Evolutionary conservation across 2,888 invertebrate genomes (phyloP).

Genomic region (Eulithis prunata): DNA sequence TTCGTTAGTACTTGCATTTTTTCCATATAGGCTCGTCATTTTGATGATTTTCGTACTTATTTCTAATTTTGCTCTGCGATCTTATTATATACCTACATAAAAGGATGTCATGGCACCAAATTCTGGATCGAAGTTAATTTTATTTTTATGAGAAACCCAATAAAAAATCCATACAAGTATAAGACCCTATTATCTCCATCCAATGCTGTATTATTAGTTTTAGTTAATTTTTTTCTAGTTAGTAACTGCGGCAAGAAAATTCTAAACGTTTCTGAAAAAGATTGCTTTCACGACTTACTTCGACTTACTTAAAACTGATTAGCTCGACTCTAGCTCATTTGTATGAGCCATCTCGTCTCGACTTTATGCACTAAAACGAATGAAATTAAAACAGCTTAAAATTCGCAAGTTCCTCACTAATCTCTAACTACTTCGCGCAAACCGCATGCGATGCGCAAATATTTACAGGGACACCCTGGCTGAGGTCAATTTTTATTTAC

Average conservation of each 20-base stretch:
- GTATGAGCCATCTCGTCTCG: conserved; percentile 25
- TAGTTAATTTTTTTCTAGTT: not conserved
- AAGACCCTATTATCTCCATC: too few relatives aligned
- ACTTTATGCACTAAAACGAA: conserved; percentile 25
- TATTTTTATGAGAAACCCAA: too few relatives aligned
- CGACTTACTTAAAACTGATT: conserved; percentile 27
- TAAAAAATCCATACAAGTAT: too few relatives aligned
- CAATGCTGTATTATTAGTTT: not conserved
- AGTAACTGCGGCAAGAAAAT: conserved; percentile 17
- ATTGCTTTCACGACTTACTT: conserved; percentile 22
- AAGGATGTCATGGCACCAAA: too few relatives aligned
- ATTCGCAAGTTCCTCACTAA: conserved; percentile 63
- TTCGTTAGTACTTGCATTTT: too few relatives aligned
- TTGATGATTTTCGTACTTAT: too few relatives aligned
- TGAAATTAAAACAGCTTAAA: conserved; percentile 51
- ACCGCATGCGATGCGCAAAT: conserved; percentile 73
- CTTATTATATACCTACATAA: too few relatives aligned
- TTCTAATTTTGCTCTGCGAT: too few relatives aligned
- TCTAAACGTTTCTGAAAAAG: conserved; percentile 15
- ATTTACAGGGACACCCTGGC: conserved; percentile 77
- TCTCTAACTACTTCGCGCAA: conserved; percentile 72
- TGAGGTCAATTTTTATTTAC: conserved; percentile 77
- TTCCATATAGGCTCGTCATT: too few relatives aligned
- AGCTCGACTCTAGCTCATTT: conserved; percentile 29
- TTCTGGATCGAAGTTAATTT: too few relatives aligned